These are phyloP conservation scores for Phragmatobia fuliginosa DNA, from an alignment of 2,888 invertebrate species.

Conservation along the genomic window DNA sequence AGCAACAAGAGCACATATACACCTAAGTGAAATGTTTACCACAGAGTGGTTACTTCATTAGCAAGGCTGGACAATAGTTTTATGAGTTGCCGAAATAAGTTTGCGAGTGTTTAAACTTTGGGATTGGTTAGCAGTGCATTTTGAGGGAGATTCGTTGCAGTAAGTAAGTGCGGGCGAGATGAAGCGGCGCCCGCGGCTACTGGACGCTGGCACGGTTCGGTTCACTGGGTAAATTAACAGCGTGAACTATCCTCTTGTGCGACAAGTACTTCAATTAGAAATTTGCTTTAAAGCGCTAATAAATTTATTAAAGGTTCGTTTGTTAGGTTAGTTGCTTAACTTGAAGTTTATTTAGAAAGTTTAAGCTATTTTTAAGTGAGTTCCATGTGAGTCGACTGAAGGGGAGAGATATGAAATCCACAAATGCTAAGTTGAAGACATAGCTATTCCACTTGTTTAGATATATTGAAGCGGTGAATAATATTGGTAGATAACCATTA, in stretches of 20 bases:
- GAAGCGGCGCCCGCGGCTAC: constrained; percentile 69
- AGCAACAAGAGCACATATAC: background rate
- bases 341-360: background rate
- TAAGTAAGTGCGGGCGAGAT: constrained; percentile 58
- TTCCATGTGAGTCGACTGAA: background rate
- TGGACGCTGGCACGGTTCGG: constrained; percentile 56
- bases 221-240: constrained; percentile 82
- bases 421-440: background rate
- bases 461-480: background rate
- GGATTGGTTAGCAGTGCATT: constrained; percentile 81
- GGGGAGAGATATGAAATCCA: background rate
- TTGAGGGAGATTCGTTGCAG: constrained; percentile 62
- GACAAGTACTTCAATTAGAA: constrained; percentile 75
- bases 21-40: constrained; percentile 29
- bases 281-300: constrained; percentile 75
- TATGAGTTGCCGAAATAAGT: constrained; percentile 83
- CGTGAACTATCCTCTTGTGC: constrained; percentile 76
- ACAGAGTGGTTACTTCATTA: constrained; percentile 65
- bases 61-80: constrained; percentile 75
- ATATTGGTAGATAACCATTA: too few species aligned
- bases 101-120: constrained; percentile 79
- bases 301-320: constrained; percentile 64
- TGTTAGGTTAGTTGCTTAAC: constrained; percentile 9
- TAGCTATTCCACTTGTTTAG: background rate
- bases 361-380: background rate